Conservation (phyloP, 2,888 invertebrate genomes). For the Dolichopus griseipennis region DNA sequence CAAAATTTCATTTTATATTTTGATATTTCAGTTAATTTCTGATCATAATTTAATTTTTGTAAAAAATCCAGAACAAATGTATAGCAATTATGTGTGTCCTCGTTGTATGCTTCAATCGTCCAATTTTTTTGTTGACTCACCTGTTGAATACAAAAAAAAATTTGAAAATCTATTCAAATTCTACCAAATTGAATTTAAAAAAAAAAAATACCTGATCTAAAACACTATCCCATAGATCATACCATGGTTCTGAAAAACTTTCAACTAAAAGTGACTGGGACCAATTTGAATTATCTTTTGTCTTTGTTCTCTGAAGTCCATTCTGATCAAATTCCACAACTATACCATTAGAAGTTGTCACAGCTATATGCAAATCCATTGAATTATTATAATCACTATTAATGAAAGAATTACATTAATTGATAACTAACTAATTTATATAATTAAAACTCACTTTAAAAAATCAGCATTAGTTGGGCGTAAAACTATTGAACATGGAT, state of each 20-base stretch:
- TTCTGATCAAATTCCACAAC: slow-evolving; percentile 78
- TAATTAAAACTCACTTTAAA: slow-evolving; percentile 57
- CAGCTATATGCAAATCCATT: slow-evolving; percentile 82
- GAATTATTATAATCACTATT: slow-evolving; percentile 70
- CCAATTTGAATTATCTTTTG: slow-evolving; percentile 42
- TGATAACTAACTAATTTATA: background rate
- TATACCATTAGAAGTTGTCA: slow-evolving; percentile 70
- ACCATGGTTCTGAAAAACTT: slow-evolving; percentile 55
- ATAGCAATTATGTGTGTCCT: slow-evolving; percentile 74
- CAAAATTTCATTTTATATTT: slow-evolving; percentile 60
- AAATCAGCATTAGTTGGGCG: slow-evolving; percentile 84
- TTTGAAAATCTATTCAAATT: background rate
- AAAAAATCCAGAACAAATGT: slow-evolving; percentile 77
- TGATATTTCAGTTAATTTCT: slow-evolving; percentile 59
- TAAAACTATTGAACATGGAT: slow-evolving; percentile 73
- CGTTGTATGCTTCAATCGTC: slow-evolving; percentile 62
- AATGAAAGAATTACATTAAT: too few species aligned
- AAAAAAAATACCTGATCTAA: slow-evolving; percentile 49
- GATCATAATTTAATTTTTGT: slow-evolving; percentile 58
- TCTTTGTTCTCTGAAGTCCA: slow-evolving; percentile 51
- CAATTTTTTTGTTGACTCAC: slow-evolving; percentile 45
- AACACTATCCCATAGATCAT: slow-evolving; percentile 61
- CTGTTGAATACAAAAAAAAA: slow-evolving; percentile 23
- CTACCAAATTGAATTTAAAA: too few species aligned
- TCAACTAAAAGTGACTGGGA: slow-evolving; percentile 62